Evolutionary conservation across 2,113 vertebrate genomes (phyloP).

Genomic region (Oreochromis niloticus): DNA sequence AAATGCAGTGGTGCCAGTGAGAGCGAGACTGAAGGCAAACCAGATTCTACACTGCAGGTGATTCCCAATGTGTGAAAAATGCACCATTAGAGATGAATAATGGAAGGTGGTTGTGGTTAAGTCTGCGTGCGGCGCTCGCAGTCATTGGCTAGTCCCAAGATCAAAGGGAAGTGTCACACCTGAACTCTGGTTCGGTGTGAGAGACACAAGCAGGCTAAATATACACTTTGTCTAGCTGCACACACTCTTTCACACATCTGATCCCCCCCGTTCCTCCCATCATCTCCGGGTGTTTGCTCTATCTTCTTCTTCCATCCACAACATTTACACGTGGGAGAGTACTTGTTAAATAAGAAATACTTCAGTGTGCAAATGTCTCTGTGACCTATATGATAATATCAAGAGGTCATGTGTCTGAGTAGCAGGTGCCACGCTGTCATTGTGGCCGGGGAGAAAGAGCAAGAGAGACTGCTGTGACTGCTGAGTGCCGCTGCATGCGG

Average conservation of each 20-base stretch:
- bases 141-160: neutral
- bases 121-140: neutral
- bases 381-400: constrained; percentile 1
- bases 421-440: constrained; percentile 29
- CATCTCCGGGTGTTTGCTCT: neutral
- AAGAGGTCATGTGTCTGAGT: constrained; percentile 13
- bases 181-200: neutral
- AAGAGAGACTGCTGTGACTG: neutral
- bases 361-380: neutral
- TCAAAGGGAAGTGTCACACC: constrained; percentile 11
- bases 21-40: neutral
- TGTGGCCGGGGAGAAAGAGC: constrained; percentile 30
- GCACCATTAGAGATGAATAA: constrained; percentile 40
- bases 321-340: neutral
- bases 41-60: constrained; percentile 32
- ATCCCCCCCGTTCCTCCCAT: neutral
- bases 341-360: neutral
- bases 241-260: neutral
- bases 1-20: neutral
- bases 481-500: constrained; percentile 38
- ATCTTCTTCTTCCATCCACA: neutral
- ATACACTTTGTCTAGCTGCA: neutral
- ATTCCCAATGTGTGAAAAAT: constrained; percentile 30
- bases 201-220: neutral
- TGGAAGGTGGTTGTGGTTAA: constrained; percentile 19